A percentile compares a stretch with the other conserved stretches of the same genome.
Conservation (phyloP, 2,113 vertebrate species). For the Ctenomys sociabilis region DNA sequence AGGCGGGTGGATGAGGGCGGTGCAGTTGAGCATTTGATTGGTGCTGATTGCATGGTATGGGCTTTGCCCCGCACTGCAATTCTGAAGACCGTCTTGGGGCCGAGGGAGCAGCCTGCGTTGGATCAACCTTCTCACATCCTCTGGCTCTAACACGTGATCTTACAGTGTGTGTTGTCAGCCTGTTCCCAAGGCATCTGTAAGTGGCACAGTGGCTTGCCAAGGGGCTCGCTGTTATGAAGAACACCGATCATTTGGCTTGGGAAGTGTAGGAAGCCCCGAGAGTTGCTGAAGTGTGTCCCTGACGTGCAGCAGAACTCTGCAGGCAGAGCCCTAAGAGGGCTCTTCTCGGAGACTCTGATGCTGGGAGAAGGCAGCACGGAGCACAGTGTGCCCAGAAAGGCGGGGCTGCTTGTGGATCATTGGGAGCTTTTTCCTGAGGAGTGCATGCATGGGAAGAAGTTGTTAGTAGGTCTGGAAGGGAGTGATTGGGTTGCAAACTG, state of each 20-base stretch:
- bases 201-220: not conserved
- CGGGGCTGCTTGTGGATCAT: not conserved
- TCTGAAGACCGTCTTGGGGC: not conserved
- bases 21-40: not conserved
- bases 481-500: conserved; percentile 23
- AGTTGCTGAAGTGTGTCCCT: conserved; percentile 36
- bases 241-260: conserved; percentile 34
- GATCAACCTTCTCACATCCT: not conserved
- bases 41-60: not conserved
- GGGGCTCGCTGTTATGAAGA: conserved; percentile 25
- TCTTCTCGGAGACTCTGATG: not conserved
- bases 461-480: conserved; percentile 43
- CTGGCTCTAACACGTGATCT: not conserved
- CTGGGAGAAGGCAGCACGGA: not conserved
- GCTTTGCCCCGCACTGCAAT: not conserved
- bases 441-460: not conserved
- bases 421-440: not conserved
- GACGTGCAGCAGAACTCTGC: conserved; percentile 36
- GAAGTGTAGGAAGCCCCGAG: conserved; percentile 34
- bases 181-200: conserved; percentile 40
- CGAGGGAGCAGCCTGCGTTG: not conserved
- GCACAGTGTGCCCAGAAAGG: not conserved
- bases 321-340: not conserved
- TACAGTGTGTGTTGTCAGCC: not conserved
- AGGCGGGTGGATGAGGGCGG: not conserved